These are phyloP conservation scores for Brachionus sp. DNA, from an alignment of 1,140 invertebrate species.

Conservation along the genomic window DNA sequence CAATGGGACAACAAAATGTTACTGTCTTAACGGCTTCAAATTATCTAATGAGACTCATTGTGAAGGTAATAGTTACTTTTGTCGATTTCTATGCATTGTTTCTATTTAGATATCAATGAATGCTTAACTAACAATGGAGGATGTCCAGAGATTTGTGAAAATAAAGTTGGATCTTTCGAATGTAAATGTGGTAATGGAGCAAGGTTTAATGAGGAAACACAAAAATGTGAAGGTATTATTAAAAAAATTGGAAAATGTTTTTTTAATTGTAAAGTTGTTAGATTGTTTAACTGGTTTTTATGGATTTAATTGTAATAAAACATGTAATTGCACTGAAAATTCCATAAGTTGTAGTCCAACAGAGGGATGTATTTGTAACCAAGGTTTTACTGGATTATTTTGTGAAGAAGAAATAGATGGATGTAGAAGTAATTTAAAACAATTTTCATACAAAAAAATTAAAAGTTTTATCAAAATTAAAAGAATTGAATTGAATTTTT, in stretches of 20 bases:
- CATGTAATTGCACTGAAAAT: not conserved
- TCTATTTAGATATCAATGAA: not conserved
- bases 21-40: not conserved
- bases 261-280: no score
- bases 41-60: not conserved
- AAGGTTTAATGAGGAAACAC: not conserved
- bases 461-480: no score
- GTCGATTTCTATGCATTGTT: no score
- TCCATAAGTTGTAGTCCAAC: not conserved
- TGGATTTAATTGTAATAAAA: not conserved
- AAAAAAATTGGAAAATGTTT: not conserved
- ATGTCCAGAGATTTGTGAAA: not conserved
- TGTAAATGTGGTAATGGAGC: not conserved
- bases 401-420: not conserved
- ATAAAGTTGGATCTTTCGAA: constrained; percentile 19
- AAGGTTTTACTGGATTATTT: not conserved
- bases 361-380: not conserved
- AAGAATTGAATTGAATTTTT: no score
- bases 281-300: not conserved
- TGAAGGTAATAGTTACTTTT: not conserved
- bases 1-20: not conserved
- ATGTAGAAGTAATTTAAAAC: constrained; percentile 11
- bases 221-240: not conserved
- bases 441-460: no score
- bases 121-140: not conserved